Conservation (phyloP, 2,113 vertebrate genomes). For the Oncorhynchus gorbuscha region DNA sequence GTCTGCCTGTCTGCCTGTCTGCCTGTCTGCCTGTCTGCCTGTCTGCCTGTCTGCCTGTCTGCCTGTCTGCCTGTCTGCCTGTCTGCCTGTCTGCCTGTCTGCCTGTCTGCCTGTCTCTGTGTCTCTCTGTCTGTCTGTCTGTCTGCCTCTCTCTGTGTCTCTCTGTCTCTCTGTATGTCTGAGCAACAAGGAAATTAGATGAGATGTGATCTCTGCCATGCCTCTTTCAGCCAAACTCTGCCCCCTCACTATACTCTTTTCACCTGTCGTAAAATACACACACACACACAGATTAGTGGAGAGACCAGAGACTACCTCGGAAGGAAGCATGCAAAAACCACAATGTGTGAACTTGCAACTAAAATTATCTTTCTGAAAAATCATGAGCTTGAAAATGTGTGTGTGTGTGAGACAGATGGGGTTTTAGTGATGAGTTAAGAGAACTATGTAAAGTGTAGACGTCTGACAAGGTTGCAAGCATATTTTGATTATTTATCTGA, state of each 20-base stretch:
- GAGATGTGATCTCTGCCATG: not conserved
- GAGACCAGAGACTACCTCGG: too few relatives aligned
- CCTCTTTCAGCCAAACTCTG: not conserved
- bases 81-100: not conserved
- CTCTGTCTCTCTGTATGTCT: not conserved
- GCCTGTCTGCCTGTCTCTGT: too few relatives aligned
- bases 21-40: not conserved
- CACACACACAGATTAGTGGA: not conserved
- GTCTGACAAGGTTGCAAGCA: not conserved
- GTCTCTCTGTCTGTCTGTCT: not conserved
- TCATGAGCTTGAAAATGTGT: not conserved
- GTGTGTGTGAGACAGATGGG: not conserved
- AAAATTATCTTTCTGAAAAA: not conserved
- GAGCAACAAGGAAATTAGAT: conserved; percentile 11
- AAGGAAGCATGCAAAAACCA: too few relatives aligned
- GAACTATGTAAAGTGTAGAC: not conserved
- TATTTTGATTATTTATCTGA: not conserved
- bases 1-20: too few relatives aligned
- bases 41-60: not conserved
- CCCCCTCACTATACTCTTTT: not conserved
- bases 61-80: too few relatives aligned
- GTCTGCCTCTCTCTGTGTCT: not conserved
- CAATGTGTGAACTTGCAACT: not conserved
- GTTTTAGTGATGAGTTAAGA: not conserved
- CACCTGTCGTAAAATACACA: not conserved